Evolutionary conservation across 2,797 vertebrate genomes (phyloP), one percentile per base, ranked within the genome.

Genomic region (Rhinophrynus dorsalis): DNA sequence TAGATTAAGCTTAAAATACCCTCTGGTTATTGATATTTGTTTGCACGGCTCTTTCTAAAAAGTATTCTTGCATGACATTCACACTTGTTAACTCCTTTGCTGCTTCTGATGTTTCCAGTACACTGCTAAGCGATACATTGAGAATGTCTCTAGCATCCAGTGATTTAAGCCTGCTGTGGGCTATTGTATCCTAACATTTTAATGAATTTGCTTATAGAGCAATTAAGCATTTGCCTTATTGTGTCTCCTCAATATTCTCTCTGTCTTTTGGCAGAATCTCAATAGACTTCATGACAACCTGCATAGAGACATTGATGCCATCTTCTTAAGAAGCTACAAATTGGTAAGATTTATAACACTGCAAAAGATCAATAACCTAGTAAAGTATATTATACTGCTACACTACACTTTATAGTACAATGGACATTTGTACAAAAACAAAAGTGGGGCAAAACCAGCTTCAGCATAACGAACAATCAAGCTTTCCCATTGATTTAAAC

Each of bases 241-340:
- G 67, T 75, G 57, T 79, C 79, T 86, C 78, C 84, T 80, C 56
- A 81, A 77, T 74, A 57, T 81, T 86, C 79, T 55, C 68, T 83
- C 78, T 84, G 75, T 78, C 77, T 88, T 83, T 86, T 86, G 84
- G 79, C 85, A 90, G 89, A 76, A 79, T 83, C 75, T 60, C 70
- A 55, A 55, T 77, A 79, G 81, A 82, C 67, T 67, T 67, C 9
- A 30, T 76, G 77, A 80, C 82, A 80, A 73, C 47, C 75, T 79
- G 71, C 54, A 76, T 75, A 76, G 75, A 72, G 83, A 74, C 75
- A 75, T 69, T 37, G 80, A 84, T 77, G 78, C 75, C 81, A 78
- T 65, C 66, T 67, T 57, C 78, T 80, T 86, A 80, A 86, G 80
- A 76, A 87, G 82, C 83, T 80, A 83, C 78, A 55, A 68, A 1